A percentile compares a stretch with the other conserved stretches of the same genome.
Conservation (phyloP, 2,113 vertebrate species). For the Leucosticte australis region DNA sequence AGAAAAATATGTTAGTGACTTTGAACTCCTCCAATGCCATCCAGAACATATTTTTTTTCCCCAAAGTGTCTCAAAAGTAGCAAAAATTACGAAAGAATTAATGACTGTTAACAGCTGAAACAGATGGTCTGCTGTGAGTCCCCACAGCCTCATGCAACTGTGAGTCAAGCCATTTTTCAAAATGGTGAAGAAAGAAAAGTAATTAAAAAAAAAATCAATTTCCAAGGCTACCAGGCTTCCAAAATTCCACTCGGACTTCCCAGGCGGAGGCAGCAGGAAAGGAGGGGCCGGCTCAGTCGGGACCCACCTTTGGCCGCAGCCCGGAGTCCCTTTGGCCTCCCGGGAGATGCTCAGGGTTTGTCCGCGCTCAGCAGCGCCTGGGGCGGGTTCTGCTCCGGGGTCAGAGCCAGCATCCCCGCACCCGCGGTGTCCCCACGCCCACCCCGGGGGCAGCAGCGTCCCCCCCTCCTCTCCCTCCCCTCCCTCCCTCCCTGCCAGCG, state of each 20-base stretch:
- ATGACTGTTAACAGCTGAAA: slow-evolving; percentile 58
- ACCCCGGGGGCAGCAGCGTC: neutral
- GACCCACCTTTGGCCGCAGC: neutral
- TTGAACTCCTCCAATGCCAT: slow-evolving; percentile 28
- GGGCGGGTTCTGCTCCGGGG: neutral
- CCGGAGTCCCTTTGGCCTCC: neutral
- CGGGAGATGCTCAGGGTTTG: neutral
- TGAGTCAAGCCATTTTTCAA: slow-evolving; percentile 57
- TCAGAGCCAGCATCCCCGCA: no score
- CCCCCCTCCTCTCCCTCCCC: neutral
- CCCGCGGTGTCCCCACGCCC: neutral
- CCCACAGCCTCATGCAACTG: slow-evolving; percentile 53
- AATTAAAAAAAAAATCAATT: neutral
- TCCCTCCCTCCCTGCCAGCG: neutral
- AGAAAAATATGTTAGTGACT: neutral
- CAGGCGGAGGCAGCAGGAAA: neutral
- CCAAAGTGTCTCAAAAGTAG: slow-evolving; percentile 32
- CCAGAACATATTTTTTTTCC: neutral
- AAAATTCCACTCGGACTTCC: neutral
- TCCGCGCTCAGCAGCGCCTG: neutral
- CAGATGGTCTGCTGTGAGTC: slow-evolving; percentile 61
- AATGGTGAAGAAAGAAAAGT: neutral
- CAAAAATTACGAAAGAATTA: slow-evolving; percentile 35
- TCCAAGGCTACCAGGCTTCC: slow-evolving; percentile 6
- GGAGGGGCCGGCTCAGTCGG: neutral